Evolutionary conservation across 2,113 vertebrate species (phyloP).

Genomic region (Hypocryptadius cinnamomeus): DNA sequence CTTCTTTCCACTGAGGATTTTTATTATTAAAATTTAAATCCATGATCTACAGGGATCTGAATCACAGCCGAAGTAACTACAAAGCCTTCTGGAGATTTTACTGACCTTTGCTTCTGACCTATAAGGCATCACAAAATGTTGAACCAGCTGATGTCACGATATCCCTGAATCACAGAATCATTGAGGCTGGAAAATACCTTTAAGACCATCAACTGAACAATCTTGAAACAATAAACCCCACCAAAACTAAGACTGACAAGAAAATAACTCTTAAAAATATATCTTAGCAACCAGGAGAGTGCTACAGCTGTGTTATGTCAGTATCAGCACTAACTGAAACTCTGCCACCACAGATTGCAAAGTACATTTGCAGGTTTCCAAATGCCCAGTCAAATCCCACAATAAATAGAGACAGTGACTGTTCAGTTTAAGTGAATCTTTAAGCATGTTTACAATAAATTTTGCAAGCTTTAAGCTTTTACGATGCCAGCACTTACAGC

Average conservation of each 20-base stretch:
- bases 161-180: neutral
- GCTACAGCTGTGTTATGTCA: neutral
- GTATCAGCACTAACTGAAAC: neutral
- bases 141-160: neutral
- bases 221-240: neutral
- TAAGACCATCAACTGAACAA: neutral
- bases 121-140: neutral
- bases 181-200: neutral
- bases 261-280: neutral
- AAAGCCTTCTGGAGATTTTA: neutral
- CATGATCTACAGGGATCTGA: neutral
- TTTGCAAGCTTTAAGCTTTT: neutral
- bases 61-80: neutral
- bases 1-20: neutral
- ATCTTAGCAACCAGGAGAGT: neutral
- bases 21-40: neutral
- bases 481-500: neutral
- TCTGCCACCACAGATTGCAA: neutral
- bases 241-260: neutral
- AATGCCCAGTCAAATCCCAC: neutral
- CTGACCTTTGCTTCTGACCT: neutral
- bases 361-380: neutral
- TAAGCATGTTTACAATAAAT: neutral
- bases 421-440: neutral
- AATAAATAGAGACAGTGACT: neutral